A percentile compares a stretch with the other conserved stretches of the same genome.
phyloP scores from a whole-genome alignment of 2,797 vertebrate species.

The Crypturellus tataupa region DNA sequence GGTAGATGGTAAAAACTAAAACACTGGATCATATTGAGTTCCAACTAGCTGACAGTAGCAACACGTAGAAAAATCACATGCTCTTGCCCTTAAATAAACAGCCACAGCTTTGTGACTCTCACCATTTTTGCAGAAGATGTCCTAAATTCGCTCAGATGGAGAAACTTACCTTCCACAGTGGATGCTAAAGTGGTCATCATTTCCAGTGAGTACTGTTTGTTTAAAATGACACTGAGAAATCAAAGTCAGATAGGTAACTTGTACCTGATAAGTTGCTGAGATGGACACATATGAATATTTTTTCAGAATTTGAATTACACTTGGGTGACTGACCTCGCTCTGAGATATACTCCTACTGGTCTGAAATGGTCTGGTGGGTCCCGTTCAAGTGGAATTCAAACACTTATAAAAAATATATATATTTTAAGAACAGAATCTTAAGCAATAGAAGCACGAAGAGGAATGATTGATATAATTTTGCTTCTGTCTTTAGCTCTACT shows the following conservation, averaged over 20 bases:
- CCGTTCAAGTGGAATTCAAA: neutral
- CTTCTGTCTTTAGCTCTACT: neutral
- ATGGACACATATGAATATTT: neutral
- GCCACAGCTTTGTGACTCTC: neutral
- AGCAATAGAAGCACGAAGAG: neutral
- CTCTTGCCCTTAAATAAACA: neutral
- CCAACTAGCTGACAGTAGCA: neutral
- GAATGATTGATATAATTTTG: neutral
- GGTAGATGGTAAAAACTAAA: neutral
- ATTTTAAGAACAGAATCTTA: neutral
- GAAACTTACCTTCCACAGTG: neutral
- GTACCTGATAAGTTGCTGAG: neutral
- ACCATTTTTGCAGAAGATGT: neutral
- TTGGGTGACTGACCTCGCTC: neutral
- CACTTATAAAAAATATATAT: rapidly evolving
- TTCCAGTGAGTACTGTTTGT: neutral
- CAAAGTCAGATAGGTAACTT: neutral
- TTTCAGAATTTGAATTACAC: neutral
- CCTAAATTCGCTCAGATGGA: neutral
- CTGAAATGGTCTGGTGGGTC: neutral
- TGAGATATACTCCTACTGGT: neutral
- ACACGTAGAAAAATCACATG: neutral
- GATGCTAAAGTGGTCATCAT: neutral
- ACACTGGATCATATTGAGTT: neutral
- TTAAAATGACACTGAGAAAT: neutral